These are phyloP conservation scores for Ochotona princeps DNA, from an alignment of 2,113 vertebrate species.

Conservation along the genomic window DNA sequence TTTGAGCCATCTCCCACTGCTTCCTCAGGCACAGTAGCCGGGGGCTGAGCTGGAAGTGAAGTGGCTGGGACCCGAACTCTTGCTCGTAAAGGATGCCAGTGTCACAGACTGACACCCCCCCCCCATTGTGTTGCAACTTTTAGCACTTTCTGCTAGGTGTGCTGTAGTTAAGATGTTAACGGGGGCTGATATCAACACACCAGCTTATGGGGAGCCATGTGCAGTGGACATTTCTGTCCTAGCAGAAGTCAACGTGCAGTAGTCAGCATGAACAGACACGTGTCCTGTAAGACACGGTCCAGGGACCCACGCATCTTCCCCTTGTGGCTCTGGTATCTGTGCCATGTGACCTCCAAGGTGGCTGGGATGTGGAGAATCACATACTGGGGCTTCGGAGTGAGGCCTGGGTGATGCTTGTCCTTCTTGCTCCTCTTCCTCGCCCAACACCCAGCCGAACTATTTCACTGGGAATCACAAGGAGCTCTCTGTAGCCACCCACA, in stretches of 20 bases:
- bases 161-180: slow-evolving; percentile 11
- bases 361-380: background rate
- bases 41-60: too few species aligned
- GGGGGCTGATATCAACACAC: background rate
- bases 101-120: too few species aligned
- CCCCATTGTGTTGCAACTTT: background rate
- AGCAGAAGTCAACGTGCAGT: background rate
- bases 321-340: background rate
- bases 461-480: background rate
- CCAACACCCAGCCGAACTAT: background rate
- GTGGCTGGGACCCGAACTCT: too few species aligned
- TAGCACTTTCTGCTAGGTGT: background rate
- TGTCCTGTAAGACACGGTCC: background rate
- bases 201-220: background rate
- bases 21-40: too few species aligned
- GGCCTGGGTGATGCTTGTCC: background rate
- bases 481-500: background rate
- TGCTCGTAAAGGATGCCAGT: too few species aligned
- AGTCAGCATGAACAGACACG: background rate
- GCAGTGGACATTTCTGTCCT: background rate
- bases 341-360: background rate
- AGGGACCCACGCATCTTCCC: background rate
- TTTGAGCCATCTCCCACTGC: too few species aligned
- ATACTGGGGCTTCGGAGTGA: background rate
- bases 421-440: background rate